Percentiles rank a stretch among this genome's conserved stretches.
phyloP scores from a whole-genome alignment of 2,797 vertebrate species.

The Gadopsis bispinosus region DNA sequence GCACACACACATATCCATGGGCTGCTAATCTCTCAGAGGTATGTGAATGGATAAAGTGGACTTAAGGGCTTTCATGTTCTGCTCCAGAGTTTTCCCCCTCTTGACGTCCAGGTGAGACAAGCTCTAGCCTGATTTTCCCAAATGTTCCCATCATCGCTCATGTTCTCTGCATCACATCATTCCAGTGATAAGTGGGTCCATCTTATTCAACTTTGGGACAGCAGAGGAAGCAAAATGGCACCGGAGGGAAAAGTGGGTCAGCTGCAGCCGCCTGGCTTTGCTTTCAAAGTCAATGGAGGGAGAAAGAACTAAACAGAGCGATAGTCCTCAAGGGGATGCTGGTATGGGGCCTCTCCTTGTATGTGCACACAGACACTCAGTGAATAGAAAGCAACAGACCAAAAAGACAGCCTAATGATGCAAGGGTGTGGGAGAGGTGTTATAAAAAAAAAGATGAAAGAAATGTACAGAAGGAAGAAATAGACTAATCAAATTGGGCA shows the following conservation, averaged over 20 bases:
- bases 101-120: conserved; percentile 70
- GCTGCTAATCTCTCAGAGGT: conserved; percentile 70
- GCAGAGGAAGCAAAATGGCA: conserved; percentile 69
- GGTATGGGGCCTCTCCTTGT: conserved; percentile 60
- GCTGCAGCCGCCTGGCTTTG: conserved; percentile 51
- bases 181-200: conserved; percentile 42
- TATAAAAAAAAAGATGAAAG: background rate
- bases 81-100: conserved; percentile 53
- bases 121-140: conserved; percentile 46
- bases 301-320: conserved; percentile 62
- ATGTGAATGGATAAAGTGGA: conserved; percentile 75
- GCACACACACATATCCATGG: conserved; percentile 49
- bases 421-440: conserved; percentile 11
- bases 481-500: background rate
- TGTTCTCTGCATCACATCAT: conserved; percentile 8
- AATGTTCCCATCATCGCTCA: conserved; percentile 27
- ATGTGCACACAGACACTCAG: conserved; percentile 19
- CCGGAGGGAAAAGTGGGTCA: conserved; percentile 76
- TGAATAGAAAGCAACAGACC: conserved; percentile 29
- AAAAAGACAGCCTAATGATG: conserved; percentile 25
- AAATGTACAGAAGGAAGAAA: conserved; percentile 7
- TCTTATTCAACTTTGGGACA: conserved; percentile 67
- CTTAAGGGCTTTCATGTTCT: conserved; percentile 75
- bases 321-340: conserved; percentile 51
- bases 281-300: conserved; percentile 72